These are phyloP conservation scores for Bembecia ichneumoniformis DNA, from an alignment of 2,888 invertebrate species.

Conservation along the genomic window DNA sequence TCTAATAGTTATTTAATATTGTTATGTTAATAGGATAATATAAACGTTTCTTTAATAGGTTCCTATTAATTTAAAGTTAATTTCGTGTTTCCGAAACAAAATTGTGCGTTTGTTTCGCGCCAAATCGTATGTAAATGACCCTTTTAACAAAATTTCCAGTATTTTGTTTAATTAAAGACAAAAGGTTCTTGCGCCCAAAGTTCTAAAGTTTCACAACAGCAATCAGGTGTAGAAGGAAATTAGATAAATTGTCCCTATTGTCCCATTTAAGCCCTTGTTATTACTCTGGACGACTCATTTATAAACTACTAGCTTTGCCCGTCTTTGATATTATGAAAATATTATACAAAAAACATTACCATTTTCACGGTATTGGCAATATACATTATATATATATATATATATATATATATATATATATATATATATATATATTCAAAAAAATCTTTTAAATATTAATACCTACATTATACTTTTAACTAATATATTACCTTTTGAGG, in stretches of 20 bases:
- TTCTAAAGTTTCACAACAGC: constrained; percentile 8
- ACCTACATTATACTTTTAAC: too few relatives aligned
- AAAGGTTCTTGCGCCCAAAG: constrained; percentile 10
- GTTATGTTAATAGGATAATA: neutral
- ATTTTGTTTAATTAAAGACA: constrained; percentile 11
- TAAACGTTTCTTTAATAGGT: neutral
- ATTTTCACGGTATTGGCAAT: too few relatives aligned
- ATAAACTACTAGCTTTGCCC: too few relatives aligned
- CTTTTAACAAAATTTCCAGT: constrained; percentile 4
- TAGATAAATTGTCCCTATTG: constrained; percentile 9
- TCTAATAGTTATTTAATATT: too few relatives aligned
- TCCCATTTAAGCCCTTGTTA: neutral
- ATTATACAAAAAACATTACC: too few relatives aligned
- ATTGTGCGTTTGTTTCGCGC: neutral
- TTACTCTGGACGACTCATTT: too few relatives aligned
- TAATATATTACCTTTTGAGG: too few relatives aligned
- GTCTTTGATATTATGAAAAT: too few relatives aligned
- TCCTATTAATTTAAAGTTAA: neutral
- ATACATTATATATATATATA: too few relatives aligned
- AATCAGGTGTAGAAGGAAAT: constrained; percentile 6
- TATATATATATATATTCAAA: too few relatives aligned
- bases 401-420: too few relatives aligned
- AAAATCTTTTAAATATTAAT: too few relatives aligned
- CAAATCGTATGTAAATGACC: constrained; percentile 7
- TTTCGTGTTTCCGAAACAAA: neutral